phyloP scores from a whole-genome alignment of 2,888 invertebrate species.

The Ashinkailepas kermadecensis region DNA sequence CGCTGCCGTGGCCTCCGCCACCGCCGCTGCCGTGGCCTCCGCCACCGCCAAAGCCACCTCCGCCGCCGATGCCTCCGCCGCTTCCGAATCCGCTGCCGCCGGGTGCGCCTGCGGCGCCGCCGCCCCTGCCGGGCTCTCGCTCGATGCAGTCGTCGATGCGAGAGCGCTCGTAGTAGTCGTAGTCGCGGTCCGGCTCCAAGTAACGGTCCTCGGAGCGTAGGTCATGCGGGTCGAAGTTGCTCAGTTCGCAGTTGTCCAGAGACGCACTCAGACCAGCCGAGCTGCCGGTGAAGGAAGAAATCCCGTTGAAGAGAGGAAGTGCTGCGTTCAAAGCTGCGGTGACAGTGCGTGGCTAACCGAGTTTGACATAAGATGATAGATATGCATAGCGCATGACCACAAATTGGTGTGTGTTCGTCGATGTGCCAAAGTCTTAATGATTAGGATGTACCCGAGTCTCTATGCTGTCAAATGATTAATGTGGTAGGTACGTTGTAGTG shows the following conservation, averaged over 20 bases:
- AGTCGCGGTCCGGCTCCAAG: constrained; percentile 64
- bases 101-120: background rate
- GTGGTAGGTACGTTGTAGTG: no score
- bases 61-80: background rate
- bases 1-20: background rate
- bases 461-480: no score
- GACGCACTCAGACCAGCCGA: constrained; percentile 24
- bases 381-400: no score
- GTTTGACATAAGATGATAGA: no score
- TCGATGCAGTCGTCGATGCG: background rate
- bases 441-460: no score
- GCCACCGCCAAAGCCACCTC: background rate
- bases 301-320: no score
- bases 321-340: no score
- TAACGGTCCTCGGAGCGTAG: constrained; percentile 62
- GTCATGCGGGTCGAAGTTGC: constrained; percentile 67
- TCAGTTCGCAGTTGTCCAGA: constrained; percentile 76
- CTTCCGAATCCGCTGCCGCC: background rate
- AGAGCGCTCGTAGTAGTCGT: constrained; percentile 62
- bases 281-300: background rate
- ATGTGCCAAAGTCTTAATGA: no score
- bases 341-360: no score
- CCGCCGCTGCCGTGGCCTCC: background rate
- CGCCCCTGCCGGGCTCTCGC: background rate
- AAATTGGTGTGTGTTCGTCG: no score